phyloP scores from a whole-genome alignment of 2,113 vertebrate species.

The Egretta garzetta region DNA sequence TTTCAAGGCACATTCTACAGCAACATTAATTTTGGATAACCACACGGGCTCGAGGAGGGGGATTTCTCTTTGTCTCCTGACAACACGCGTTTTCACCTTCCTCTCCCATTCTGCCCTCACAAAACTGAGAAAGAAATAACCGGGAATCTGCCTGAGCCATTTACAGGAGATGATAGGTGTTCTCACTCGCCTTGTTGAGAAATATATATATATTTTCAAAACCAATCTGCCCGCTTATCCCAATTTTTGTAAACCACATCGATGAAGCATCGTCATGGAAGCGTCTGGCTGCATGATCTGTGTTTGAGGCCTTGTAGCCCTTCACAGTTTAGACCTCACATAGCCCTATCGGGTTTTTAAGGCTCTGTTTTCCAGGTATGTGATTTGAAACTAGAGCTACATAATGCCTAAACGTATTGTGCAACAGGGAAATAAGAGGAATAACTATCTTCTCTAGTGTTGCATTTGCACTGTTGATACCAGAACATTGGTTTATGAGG shows the following conservation, averaged over 20 bases:
- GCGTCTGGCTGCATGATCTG: fast-evolving
- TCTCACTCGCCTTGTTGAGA: fast-evolving
- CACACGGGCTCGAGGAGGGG: fast-evolving
- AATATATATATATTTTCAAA: not conserved
- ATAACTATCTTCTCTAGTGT: not conserved
- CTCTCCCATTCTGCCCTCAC: not conserved
- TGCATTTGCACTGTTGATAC: fast-evolving
- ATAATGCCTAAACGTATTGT: not conserved
- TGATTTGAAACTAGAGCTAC: not conserved
- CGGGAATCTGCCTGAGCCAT: fast-evolving
- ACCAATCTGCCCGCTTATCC: fast-evolving
- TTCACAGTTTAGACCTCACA: not conserved
- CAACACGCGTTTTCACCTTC: not conserved
- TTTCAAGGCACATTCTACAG: no score
- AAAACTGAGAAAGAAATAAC: not conserved
- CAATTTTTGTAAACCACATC: fast-evolving
- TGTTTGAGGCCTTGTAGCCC: fast-evolving
- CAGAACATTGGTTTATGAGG: not conserved
- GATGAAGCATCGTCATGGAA: fast-evolving
- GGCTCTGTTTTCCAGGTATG: not conserved
- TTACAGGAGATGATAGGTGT: fast-evolving
- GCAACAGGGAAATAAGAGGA: not conserved
- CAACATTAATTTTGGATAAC: no score
- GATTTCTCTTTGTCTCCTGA: not conserved
- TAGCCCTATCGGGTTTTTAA: fast-evolving